Evolutionary conservation across 2,113 vertebrate genomes (phyloP), one percentile per base, ranked within the genome.

Genomic region (Hiodon tergisus): DNA sequence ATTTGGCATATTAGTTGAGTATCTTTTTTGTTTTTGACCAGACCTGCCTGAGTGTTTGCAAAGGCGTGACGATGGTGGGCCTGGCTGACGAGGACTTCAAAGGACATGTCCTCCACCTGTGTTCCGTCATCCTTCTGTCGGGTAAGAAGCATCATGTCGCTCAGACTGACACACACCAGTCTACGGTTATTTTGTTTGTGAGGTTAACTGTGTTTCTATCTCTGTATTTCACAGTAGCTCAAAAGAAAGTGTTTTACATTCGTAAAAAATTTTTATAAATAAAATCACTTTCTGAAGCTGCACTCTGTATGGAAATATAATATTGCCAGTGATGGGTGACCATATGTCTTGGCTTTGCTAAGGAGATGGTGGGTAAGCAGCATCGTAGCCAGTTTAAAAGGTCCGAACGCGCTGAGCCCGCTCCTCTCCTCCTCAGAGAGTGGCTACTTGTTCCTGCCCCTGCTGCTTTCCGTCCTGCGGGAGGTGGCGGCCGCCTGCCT

Each of bases 21-120:
- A 59, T 63, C 67, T 62, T 73, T 51, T 11, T 67, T 72, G 10
- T 72, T 67, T 65, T 57, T 61, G 71, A 73, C 5, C 87, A 98
- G 96, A 87, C 80, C 58, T 96, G 93, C 83, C 83, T 98, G 81
- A 79, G 83, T 0, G 86, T 94, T 9, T 93, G 91, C 77, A 90
- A 91, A 74, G 94, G 98, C 6, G 83, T 92, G 60, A 69, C 96
- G 50, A 92, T 95, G 71, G 88, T 97, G 48, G 92, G 93, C 79
- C 87, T 96, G 62, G 94, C 90, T 0, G 90, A 94, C 66, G 5
- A 73, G 8, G 57, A 73, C 0, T 96, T 98, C 86, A 94, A 92
- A 76, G 77, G 80, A 73, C 84, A 85, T 0, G 73, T 94, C 74
- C 86, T 99, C 58, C 89, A 93, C 60, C 66, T 93, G 77, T 89